Base-by-base conservation (phyloP, 2,113 vertebrate genomes). In the Centropus unirufus region DNA sequence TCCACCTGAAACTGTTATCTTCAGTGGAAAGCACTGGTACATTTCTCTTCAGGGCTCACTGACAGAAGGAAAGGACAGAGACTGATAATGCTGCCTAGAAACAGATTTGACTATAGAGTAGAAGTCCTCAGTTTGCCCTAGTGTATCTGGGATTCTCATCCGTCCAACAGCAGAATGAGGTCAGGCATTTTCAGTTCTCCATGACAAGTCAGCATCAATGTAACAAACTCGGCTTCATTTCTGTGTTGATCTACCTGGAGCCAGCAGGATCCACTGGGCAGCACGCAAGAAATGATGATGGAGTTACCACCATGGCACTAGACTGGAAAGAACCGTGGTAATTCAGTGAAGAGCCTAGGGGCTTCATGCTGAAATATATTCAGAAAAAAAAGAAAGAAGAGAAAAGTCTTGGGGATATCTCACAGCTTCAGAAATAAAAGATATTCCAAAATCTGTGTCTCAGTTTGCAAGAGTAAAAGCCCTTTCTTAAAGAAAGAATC, bases 251-350 rank as follows among this genome's bases (percentile, higher is more conserved):
- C 62, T n/a, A 8, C 6, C 46, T 1, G 16, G 46, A 30, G 87
- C 59, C 51, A 49, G 22, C 21, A 49, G 47, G 47, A 49, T 23
- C 47, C 47, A 49, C 47, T 26, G 3, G 64, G 34, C 1, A 0
- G 42, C 51, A 18, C 52, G 68, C 34, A 54, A 46, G 54, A 52
- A 9, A 8, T 0, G 0, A 20, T 6, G 82, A 23, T 5, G 14
- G 66, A 44, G 32, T 26, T 34, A 26, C 49, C 8, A 6, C 52
- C 11, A 2, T 0, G 11, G 87, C 24, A 30, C n/a, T 14, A 49
- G n/a, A 3, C 64, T 69, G 51, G 44, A 42, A 6, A 1, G n/a
- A 49, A 3, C 22, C 27, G 54, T 29, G 24, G 6, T 4, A 44
- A 73, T 47, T 13, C 54, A 27, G 5, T 13, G n/a, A 89, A 26